Conservation (phyloP, 1,140 invertebrate species). For the Drosophila bocqueti region DNA sequence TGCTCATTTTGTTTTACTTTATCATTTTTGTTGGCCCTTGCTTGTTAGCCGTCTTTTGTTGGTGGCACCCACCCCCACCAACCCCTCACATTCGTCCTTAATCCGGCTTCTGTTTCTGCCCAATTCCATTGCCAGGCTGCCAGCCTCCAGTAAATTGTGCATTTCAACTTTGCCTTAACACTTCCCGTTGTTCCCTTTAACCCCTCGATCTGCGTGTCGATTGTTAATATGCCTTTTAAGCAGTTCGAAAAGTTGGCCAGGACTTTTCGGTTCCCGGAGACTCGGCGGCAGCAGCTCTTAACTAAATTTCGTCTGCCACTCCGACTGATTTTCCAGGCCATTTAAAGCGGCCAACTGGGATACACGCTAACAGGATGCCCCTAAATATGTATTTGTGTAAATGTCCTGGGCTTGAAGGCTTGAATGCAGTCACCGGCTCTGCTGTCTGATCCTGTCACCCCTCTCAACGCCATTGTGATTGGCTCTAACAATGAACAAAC, state of each 20-base stretch:
- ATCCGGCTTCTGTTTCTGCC: slow-evolving; percentile 7
- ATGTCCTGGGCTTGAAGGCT: slow-evolving; percentile 38
- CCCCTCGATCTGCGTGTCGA: slow-evolving; percentile 29
- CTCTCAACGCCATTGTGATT: slow-evolving; percentile 29
- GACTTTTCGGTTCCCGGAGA: background rate
- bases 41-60: slow-evolving; percentile 57
- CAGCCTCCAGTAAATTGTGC: slow-evolving; percentile 47
- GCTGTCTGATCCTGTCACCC: slow-evolving; percentile 41
- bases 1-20: slow-evolving; percentile 63
- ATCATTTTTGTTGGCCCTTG: slow-evolving; percentile 41
- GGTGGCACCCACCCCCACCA: background rate
- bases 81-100: slow-evolving; percentile 9
- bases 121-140: slow-evolving; percentile 19
- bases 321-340: slow-evolving; percentile 53
- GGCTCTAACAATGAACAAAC: slow-evolving; percentile 34
- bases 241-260: slow-evolving; percentile 37
- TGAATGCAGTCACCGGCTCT: slow-evolving; percentile 29
- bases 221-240: slow-evolving; percentile 57
- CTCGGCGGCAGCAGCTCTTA: background rate
- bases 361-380: background rate
- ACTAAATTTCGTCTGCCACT: slow-evolving; percentile 44
- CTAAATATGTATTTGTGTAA: slow-evolving; percentile 32
- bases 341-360: slow-evolving; percentile 40
- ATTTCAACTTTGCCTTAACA: slow-evolving; percentile 53
- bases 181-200: slow-evolving; percentile 1